Evolutionary conservation across 2,888 invertebrate genomes (phyloP).

Genomic region (Cheilosia impressa): DNA sequence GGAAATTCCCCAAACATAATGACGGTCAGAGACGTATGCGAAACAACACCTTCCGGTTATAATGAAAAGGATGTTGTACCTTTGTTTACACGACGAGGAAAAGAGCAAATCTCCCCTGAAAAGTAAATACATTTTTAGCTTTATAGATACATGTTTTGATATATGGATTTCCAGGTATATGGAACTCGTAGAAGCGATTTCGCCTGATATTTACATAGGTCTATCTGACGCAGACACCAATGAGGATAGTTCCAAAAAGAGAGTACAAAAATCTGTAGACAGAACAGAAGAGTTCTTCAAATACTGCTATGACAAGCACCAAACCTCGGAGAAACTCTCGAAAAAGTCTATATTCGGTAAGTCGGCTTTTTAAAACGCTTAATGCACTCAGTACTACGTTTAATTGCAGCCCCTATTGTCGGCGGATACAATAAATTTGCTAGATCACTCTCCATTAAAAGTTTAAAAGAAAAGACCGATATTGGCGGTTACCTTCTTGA

Average conservation of each 20-base stretch:
- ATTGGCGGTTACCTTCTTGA: constrained; percentile 91
- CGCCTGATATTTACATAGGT: constrained; percentile 92
- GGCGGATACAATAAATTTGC: constrained; percentile 89
- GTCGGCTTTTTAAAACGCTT: constrained; percentile 26
- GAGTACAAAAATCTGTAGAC: constrained; percentile 89
- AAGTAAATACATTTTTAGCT: constrained; percentile 82
- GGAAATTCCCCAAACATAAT: constrained; percentile 84
- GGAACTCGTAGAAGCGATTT: constrained; percentile 89
- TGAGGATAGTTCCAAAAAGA: constrained; percentile 87
- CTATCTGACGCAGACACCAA: constrained; percentile 88
- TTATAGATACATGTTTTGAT: background rate
- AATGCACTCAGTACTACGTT: background rate
- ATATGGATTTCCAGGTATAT: constrained; percentile 86
- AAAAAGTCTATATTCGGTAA: constrained; percentile 84
- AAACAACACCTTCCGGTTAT: constrained; percentile 87
- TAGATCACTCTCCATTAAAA: constrained; percentile 87
- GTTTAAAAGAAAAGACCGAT: constrained; percentile 84
- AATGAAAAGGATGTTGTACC: constrained; percentile 89
- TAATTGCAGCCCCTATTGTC: constrained; percentile 81
- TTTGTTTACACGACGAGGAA: constrained; percentile 92
- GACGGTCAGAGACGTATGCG: constrained; percentile 86
- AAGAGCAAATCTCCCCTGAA: constrained; percentile 87
- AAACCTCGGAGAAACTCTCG: constrained; percentile 84
- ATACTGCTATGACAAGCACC: constrained; percentile 88
- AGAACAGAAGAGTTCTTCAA: constrained; percentile 88